Base-by-base conservation (phyloP, 1,140 invertebrate genomes). In the Papilio polyxenes region DNA sequence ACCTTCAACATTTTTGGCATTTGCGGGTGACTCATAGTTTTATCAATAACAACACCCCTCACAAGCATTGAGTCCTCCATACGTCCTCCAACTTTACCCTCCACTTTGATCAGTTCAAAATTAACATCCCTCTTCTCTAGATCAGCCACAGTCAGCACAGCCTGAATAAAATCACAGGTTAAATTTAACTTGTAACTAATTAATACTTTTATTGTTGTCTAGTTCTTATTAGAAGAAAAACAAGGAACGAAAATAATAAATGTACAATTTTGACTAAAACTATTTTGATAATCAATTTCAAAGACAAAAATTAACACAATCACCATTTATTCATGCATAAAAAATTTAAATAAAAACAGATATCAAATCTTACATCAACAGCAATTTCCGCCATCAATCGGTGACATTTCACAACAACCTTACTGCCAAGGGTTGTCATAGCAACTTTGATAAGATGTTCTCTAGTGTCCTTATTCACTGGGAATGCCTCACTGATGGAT, bases 1-100 rank as follows among this genome's bases (percentile, higher is more conserved):
- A 98, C 97, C 96, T 98, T 99, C 1, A 99, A 97, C 97, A 99
- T 98, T 95, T 99, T 99, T 2, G 99, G 99, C 99, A 99, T 99
- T 95, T 99, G 99, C 78, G 99, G 98, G 96, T 99, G 99, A 87
- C 98, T 99, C 95, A 99, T 98, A 83, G 99, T 99, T 95, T 99
- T 99, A 91, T 99, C 99, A 23, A 99, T 96, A 83, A 99, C 97
- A 6, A 99, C 99, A 81, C 99, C 99, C 86, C 97, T 98, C 15
- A 99, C 98, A 51, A 99, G 95, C 95, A 99, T 97, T 0, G 99
- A 99, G 93, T 99, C 99, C 95, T 99, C 99, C 91, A 99, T 96
- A 83, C 97, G 96, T 9, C 99, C 99, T 80, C 99, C 99, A 40
- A 99, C 98, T 96, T 99, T 99, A 2, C 98, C 98, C 94, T 99